Evolutionary conservation across 2,888 invertebrate species (phyloP).

Genomic region (Agrochola lota): DNA sequence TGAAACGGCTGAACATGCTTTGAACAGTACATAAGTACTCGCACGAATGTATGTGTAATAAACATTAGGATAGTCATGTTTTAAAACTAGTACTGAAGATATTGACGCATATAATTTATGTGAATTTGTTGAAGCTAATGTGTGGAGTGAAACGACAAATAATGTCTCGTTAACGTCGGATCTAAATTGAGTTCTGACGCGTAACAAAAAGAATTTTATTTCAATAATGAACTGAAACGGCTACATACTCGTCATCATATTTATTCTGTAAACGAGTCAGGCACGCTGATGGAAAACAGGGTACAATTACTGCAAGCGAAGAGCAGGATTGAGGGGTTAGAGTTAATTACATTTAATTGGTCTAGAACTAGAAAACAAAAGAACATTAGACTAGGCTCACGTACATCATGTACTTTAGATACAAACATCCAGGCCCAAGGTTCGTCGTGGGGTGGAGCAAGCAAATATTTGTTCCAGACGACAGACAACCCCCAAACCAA

Average conservation of each 20-base stretch:
- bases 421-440: slow-evolving; percentile 63
- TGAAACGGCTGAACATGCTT: slow-evolving; percentile 27
- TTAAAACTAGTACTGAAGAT: slow-evolving; percentile 21
- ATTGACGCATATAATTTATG: slow-evolving; percentile 5
- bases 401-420: slow-evolving; percentile 49
- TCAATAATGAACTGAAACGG: background rate
- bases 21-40: slow-evolving; percentile 13
- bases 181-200: background rate
- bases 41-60: slow-evolving; percentile 1
- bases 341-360: slow-evolving; percentile 17
- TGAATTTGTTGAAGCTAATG: slow-evolving; percentile 13
- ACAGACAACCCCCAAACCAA: slow-evolving; percentile 53
- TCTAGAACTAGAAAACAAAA: slow-evolving; percentile 32
- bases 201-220: background rate
- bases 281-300: background rate
- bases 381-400: slow-evolving; percentile 31
- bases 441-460: slow-evolving; percentile 55
- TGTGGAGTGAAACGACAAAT: slow-evolving; percentile 33
- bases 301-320: slow-evolving; percentile 15
- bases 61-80: slow-evolving; percentile 8
- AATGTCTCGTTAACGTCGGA: slow-evolving; percentile 15
- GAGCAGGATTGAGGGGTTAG: background rate
- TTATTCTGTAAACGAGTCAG: background rate
- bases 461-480: slow-evolving; percentile 75
- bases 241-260: background rate